Base-by-base conservation (phyloP, 1,140 invertebrate genomes). In the Aphelinus atriplicis region DNA sequence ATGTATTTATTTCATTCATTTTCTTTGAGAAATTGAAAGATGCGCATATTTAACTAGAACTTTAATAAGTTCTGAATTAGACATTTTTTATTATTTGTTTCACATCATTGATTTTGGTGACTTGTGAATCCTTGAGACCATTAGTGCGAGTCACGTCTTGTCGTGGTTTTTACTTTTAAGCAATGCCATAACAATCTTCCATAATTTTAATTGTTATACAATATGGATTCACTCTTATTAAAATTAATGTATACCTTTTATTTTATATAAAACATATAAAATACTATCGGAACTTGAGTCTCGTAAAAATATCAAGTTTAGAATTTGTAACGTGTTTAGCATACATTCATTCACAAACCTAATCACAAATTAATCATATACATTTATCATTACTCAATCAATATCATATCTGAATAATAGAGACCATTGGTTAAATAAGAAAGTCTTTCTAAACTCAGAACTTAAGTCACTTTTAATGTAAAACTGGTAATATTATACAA, bases 181-280 rank as follows among this genome's bases (percentile, higher is more conserved):
- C 66, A 80, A 81, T 84, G 84, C 84, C 84, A 85, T 85, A 85
- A 81, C 68, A 78, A 65, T 76, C 26, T 3, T 53, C 6, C 74
- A 53, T 76, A 72, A 71, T 63, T 75, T 10, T 78, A 73, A 66
- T 7, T 76, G 55, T 77, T 76, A 26, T 77, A 67, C 50, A 62
- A 64, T 70, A 66, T 80, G 83, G 84, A 85, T 85, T 85, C 84
- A 84, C 83, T 85, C 81, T 85, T 85, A 85, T 84, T 84, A 84
- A 84, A 84, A 78, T 85, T 83, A 85, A 85, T 80, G 79, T 46
- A 63, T 73, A 4, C 7, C 6, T 43, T 70, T 47, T 7, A 10
- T 43, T 46, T 61, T 6, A 53, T 26, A 26, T 26, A 9, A 53
- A 53, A 9, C 51, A 53, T 53, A 53, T 6, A 6, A 53, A 9